These are phyloP conservation scores for Gastrophysa polygoni DNA, from an alignment of 2,888 invertebrate species.

Conservation along the genomic window DNA sequence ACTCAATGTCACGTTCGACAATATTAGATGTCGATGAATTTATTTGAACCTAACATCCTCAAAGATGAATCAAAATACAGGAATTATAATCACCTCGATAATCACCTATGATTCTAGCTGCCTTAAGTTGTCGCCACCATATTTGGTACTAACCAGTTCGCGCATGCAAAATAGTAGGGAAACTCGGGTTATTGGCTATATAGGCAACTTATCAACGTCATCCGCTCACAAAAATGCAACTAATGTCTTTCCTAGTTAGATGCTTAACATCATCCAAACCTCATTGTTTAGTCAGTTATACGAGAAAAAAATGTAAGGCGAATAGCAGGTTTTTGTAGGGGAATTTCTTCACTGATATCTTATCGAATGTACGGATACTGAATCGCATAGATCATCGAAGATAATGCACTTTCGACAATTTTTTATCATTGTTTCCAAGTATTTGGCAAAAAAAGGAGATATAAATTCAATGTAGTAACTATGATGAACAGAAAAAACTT, in stretches of 20 bases:
- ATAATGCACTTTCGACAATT: no score
- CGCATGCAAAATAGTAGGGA: constrained; percentile 28
- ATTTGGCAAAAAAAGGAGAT: no score
- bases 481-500: no score
- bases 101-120: constrained; percentile 2
- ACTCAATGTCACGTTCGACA: no score
- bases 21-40: no score
- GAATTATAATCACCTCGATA: neutral
- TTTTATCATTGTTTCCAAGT: no score
- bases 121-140: constrained; percentile 13
- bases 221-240: constrained; percentile 27
- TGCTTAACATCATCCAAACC: constrained; percentile 26
- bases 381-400: no score
- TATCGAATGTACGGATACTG: no score
- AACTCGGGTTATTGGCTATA: constrained; percentile 24
- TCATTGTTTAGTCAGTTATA: constrained; percentile 30
- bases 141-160: constrained; percentile 18
- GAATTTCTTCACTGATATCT: neutral
- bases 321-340: neutral
- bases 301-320: constrained; percentile 2
- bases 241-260: constrained; percentile 27
- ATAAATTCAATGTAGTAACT: no score
- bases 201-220: constrained; percentile 32
- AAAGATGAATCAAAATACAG: neutral
- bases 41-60: no score